Evolutionary conservation across 2,113 vertebrate species (phyloP).

Genomic region (Xenopus laevis): DNA sequence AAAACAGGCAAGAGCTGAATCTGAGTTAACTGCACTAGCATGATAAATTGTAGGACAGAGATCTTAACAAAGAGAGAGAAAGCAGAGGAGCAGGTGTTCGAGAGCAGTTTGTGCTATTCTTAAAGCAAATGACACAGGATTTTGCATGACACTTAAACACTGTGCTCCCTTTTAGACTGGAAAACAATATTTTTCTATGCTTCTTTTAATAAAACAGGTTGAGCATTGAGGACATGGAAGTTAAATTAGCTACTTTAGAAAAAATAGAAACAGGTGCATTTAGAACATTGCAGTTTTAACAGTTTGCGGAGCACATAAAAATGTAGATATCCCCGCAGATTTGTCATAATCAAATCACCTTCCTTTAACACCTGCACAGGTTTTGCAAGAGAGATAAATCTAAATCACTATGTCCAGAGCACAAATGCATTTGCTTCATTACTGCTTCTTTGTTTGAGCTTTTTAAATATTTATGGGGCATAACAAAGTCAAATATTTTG

Average conservation of each 20-base stretch:
- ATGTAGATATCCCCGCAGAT: background rate
- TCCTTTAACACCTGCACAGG: background rate
- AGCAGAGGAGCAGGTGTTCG: background rate
- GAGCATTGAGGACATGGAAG: background rate
- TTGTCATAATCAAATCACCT: conserved; percentile 4
- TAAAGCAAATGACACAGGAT: background rate
- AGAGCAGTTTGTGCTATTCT: background rate
- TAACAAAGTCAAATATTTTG: background rate
- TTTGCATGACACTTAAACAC: background rate
- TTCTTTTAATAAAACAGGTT: background rate
- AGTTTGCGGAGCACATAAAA: background rate
- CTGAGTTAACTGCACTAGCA: background rate
- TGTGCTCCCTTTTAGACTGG: background rate
- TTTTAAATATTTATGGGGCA: background rate
- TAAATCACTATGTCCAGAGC: background rate
- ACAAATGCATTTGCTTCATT: background rate
- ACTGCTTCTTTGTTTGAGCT: background rate
- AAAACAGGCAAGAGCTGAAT: too few species aligned
- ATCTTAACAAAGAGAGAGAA: background rate
- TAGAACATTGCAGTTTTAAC: conserved; percentile 1
- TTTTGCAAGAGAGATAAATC: conserved; percentile 2
- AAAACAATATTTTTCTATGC: background rate
- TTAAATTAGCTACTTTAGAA: conserved; percentile 4
- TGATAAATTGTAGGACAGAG: background rate
- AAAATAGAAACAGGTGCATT: conserved; percentile 1